Evolutionary conservation across 2,797 vertebrate species (phyloP).

Genomic region (Diglossa cyanea): DNA sequence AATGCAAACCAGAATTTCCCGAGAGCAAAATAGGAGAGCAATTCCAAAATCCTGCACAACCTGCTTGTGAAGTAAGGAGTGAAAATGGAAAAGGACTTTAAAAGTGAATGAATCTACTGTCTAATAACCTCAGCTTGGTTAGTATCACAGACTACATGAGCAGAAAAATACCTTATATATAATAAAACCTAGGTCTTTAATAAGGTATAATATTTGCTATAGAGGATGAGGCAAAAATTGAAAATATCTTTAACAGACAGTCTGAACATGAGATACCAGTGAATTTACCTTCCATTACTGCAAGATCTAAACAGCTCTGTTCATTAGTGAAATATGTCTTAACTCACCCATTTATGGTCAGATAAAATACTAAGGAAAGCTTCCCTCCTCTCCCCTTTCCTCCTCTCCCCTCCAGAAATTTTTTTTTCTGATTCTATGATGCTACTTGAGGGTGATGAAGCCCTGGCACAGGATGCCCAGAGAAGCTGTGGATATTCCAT

Average conservation of each 20-base stretch:
- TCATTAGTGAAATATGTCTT: neutral
- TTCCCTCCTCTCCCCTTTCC: neutral
- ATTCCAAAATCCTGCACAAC: neutral
- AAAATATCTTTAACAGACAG: neutral
- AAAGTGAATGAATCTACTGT: neutral
- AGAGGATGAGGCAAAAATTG: neutral
- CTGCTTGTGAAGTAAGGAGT: neutral
- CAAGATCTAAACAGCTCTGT: neutral
- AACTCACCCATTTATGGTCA: neutral
- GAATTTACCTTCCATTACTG: neutral
- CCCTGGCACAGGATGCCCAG: neutral
- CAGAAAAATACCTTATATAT: neutral
- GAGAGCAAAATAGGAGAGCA: neutral
- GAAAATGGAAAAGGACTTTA: neutral
- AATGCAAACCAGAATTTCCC: conserved; percentile 2
- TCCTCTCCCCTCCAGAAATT: neutral
- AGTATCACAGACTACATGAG: neutral
- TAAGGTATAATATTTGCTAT: neutral
- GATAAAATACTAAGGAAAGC: neutral
- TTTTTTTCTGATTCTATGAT: neutral
- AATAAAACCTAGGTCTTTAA: neutral
- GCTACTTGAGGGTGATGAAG: neutral
- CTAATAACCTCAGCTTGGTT: neutral
- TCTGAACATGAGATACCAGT: neutral
- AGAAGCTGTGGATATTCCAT: neutral